Evolutionary conservation across 2,888 invertebrate species (phyloP), one percentile per base, ranked within the genome.

Genomic region (Lochmaea capreae): DNA sequence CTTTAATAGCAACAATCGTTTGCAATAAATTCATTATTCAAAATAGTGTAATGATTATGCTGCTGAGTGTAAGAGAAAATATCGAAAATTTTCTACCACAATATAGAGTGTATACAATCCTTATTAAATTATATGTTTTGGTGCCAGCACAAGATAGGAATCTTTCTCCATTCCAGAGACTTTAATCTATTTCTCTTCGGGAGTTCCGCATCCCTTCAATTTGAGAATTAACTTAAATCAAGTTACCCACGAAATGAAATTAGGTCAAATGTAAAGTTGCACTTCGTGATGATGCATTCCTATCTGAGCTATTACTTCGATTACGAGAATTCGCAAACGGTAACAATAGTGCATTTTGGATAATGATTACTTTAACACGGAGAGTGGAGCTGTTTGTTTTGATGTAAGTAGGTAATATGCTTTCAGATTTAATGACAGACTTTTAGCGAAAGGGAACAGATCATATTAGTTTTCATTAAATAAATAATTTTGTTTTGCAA

Each of bases 191-290:
- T 67, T 52, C 65, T 72, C 68, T 62, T 63, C 57, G 42, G 71
- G 52, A 67, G 65, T 54, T 71, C 70, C 58, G 67, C 61, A 54
- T 65, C 65, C 71, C 71, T 71, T 68, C 71, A 74, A 74, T 71
- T 74, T 54, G 65, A 65, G 58, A 72, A 74, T 74, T 71, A 74
- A 68, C 74, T 65, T 71, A 43, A 71, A 71, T 68, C 59, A 68
- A 68, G 71, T 72, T 71, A 68, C 67, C 71, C 67, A 70, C 62
- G 71, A 42, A 71, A 74, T 26, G 46, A 66, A 66, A 73, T 73
- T 73, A 52, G 71, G 67, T 59, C 59, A 58, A 62, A 68, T 65
- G 74, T 68, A 71, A 74, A 74, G 71, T 71, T 71, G 74, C 63
- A 67, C 65, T 71, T 61, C 67, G 74, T 71, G 71, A 49, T 65